Conservation (phyloP, 2,797 vertebrate species). For the Sebastes taczanowskii region DNA sequence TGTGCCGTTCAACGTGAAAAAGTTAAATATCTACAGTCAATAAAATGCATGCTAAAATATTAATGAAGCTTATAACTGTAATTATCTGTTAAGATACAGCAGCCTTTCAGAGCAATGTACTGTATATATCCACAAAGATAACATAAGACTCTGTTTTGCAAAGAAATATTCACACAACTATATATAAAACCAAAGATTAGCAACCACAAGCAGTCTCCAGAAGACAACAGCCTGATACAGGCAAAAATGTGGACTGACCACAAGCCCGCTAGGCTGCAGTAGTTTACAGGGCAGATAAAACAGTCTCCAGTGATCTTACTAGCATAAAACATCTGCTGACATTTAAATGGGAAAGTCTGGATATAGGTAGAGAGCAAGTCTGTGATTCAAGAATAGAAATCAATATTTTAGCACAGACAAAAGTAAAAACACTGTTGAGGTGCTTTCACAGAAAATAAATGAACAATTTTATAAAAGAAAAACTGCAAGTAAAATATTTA, state of each 20-base stretch:
- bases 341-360: neutral
- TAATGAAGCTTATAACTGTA: neutral
- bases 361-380: neutral
- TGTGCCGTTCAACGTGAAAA: neutral
- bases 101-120: neutral
- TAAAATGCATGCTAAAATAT: neutral
- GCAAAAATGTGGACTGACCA: neutral
- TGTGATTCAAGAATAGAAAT: neutral
- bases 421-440: neutral
- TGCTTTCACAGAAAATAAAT: neutral
- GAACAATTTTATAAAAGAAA: neutral
- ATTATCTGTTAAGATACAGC: neutral
- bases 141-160: neutral
- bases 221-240: neutral
- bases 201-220: neutral
- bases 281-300: neutral
- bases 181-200: neutral
- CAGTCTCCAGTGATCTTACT: neutral
- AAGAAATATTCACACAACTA: neutral
- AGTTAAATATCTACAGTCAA: neutral
- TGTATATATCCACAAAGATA: too few species aligned
- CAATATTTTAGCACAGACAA: neutral
- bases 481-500: too few species aligned
- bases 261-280: neutral
- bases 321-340: constrained; percentile 17